Evolutionary conservation across 2,113 vertebrate genomes (phyloP), one percentile per base, ranked within the genome.

Genomic region (Cyanocitta stelleri): DNA sequence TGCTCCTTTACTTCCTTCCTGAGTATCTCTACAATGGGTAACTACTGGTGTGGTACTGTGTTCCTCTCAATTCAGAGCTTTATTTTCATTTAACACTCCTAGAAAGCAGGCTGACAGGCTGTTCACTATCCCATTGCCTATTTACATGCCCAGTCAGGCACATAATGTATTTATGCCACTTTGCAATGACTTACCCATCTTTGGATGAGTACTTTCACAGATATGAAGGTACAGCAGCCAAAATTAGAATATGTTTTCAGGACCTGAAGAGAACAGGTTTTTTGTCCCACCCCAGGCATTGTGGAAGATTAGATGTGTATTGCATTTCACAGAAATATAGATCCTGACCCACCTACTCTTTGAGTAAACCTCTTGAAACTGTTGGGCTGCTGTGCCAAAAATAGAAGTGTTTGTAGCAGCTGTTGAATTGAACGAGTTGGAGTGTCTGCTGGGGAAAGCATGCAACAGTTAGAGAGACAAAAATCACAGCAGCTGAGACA

Each of bases 321-420:
- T 7, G 2, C 35, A 15, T 58, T 77, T 84, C 48, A 59, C 27
- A 59, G 55, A 67, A 88, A 46, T 62, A 35, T 0, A 33, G 35
- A 51, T 77, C 64, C 29, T 84, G 55, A 76, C 22, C 63, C 35
- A 90, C 51, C 49, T 74, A 54, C 30, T 56, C 32, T 24, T 55
- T 5, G 11, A 79, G 49, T 24, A 69, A 94, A 68, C 20, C 71
- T 76, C 67, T 94, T 83, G 72, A 90, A 97, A 59, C 23, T 8
- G 1, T 41, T 90, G 79, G 63, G 68, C 23, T 77, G 41, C 21
- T n/a, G 43, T 90, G 94, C 79, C 90, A 96, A 55, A 85, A 86
- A 16, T 9, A 90, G 59, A 66, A 94, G 59, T 83, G 75, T 71
- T 85, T 54, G 43, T 55, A 74, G 90, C 88, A 97, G 95, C 90